A percentile compares a stretch with the other conserved stretches of the same genome.
Conservation (phyloP, 2,797 vertebrate genomes). For the Bradypus variegatus region DNA sequence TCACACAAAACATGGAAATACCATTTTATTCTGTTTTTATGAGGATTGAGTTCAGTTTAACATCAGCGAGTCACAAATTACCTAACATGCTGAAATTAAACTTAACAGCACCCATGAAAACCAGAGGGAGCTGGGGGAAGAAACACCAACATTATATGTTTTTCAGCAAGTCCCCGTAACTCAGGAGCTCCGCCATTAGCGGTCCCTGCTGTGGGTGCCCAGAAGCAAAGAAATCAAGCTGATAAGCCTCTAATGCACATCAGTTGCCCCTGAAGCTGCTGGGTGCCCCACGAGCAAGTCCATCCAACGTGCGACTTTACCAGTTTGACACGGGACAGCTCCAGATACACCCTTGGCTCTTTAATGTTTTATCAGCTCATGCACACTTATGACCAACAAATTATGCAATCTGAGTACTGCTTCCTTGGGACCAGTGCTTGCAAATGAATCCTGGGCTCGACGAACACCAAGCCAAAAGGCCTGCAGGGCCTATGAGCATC, state of each 20-base stretch:
- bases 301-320: accelerated
- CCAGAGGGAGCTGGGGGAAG: neutral
- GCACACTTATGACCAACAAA: neutral
- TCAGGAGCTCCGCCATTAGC: neutral
- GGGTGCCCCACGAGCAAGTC: neutral
- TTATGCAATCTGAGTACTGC: neutral
- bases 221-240: neutral
- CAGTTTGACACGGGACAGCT: too few relatives aligned
- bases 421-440: neutral
- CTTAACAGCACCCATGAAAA: conserved; percentile 40
- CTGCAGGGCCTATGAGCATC: neutral
- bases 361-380: neutral
- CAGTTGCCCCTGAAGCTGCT: neutral
- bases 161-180: conserved; percentile 30
- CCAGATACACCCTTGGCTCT: neutral
- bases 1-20: conserved; percentile 15
- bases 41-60: conserved; percentile 31
- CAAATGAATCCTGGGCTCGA: neutral
- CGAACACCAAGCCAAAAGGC: neutral
- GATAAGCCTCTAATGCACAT: neutral
- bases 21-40: conserved; percentile 45
- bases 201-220: neutral
- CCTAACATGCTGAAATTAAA: conserved; percentile 53
- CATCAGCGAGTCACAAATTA: conserved; percentile 47
- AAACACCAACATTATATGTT: conserved; percentile 21